Conservation (phyloP, 2,797 vertebrate species). For the Diglossa cyanea region DNA sequence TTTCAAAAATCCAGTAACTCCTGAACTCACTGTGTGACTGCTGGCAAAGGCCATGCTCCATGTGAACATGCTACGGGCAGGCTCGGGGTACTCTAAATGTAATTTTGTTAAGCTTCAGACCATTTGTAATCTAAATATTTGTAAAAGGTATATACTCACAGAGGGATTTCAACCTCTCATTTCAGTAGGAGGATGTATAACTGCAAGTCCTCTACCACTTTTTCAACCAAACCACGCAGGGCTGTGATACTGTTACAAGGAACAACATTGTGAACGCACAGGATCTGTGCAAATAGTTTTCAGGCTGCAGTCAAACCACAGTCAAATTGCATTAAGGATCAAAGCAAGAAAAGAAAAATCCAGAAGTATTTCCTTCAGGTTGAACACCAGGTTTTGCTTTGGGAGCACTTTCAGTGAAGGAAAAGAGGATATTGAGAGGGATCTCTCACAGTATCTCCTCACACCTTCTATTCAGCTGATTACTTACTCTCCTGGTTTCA, state of each 20-base stretch:
- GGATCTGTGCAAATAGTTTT: not conserved
- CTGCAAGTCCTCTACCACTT: not conserved
- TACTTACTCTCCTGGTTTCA: not conserved
- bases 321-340: constrained; percentile 15
- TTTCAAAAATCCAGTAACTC: not conserved
- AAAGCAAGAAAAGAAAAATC: not conserved
- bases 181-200: not conserved
- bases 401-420: not conserved
- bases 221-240: not conserved
- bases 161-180: not conserved
- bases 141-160: not conserved
- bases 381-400: constrained; percentile 2
- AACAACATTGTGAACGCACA: not conserved
- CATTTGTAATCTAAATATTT: constrained; percentile 12
- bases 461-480: not conserved
- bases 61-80: rapidly evolving
- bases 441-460: not conserved
- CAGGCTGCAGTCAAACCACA: constrained; percentile 19
- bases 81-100: not conserved
- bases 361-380: not conserved
- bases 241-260: not conserved
- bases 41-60: not conserved
- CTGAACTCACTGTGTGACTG: not conserved
- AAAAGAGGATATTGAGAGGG: not conserved
- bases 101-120: not conserved